Evolutionary conservation across 1,140 invertebrate species (phyloP).

Genomic region (Cydia amplana): DNA sequence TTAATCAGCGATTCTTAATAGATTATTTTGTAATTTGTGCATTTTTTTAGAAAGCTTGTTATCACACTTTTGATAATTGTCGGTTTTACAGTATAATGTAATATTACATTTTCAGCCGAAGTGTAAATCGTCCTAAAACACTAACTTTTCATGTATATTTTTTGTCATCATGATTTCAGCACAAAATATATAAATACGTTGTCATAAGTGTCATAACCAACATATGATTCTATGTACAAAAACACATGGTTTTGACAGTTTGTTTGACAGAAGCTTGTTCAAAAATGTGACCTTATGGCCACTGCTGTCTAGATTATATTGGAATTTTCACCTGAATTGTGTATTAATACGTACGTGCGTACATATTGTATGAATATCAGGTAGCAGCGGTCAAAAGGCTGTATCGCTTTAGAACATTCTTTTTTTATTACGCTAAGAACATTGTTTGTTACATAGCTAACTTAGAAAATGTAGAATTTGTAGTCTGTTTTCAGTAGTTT

Average conservation of each 20-base stretch:
- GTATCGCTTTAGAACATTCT: no score
- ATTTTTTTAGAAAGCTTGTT: conserved; percentile 20
- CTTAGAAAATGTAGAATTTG: not conserved
- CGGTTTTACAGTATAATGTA: conserved; percentile 14
- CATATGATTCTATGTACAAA: not conserved
- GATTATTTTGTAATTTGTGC: conserved; percentile 29
- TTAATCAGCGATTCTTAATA: conserved; percentile 20
- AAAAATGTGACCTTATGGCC: no score
- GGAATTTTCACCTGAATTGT: not conserved
- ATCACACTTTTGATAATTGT: conserved; percentile 5
- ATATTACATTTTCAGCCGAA: not conserved
- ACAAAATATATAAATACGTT: not conserved
- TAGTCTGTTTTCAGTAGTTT: not conserved
- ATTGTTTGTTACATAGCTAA: conserved; percentile 3
- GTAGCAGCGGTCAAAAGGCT: no score
- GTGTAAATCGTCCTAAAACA: not conserved
- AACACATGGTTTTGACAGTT: not conserved
- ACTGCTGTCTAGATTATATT: not conserved
- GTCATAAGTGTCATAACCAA: not conserved
- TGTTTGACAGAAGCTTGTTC: no score
- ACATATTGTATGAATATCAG: no score
- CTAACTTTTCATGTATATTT: no score
- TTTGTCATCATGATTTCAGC: not conserved
- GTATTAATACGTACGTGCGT: no score
- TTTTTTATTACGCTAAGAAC: not conserved